These are phyloP conservation scores for Grallaria varia DNA, from an alignment of 2,113 vertebrate species.

Conservation along the genomic window DNA sequence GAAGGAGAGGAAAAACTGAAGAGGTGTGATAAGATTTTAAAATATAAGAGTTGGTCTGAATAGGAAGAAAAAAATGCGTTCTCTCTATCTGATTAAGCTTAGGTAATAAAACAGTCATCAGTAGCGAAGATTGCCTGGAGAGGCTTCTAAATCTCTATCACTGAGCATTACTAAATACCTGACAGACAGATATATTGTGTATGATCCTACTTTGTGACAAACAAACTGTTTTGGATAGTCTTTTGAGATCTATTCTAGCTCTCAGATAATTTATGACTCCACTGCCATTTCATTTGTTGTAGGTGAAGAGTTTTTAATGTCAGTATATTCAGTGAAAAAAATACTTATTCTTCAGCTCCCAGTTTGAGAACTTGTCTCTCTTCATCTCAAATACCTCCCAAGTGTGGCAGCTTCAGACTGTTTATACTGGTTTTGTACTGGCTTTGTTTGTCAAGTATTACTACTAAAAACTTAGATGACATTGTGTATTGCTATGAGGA, in stretches of 20 bases:
- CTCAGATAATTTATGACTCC: neutral
- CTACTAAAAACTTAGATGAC: neutral
- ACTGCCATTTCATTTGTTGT: neutral
- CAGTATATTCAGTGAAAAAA: neutral
- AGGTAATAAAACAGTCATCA: neutral
- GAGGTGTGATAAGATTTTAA: neutral
- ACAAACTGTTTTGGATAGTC: neutral
- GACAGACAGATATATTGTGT: neutral
- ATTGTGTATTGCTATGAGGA: neutral
- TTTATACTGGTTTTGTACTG: neutral
- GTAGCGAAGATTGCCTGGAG: neutral
- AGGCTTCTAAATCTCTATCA: neutral
- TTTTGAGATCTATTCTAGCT: neutral
- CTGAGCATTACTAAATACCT: neutral
- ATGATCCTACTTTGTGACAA: neutral
- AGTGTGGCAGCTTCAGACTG: neutral
- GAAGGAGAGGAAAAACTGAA: neutral
- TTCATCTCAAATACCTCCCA: neutral
- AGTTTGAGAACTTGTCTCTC: neutral
- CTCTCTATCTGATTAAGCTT: neutral
- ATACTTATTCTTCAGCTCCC: neutral
- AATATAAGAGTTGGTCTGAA: neutral
- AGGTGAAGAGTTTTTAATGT: neutral
- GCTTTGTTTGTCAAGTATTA: neutral
- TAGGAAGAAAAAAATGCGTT: neutral